These are phyloP conservation scores for Hypena proboscidalis DNA, from an alignment of 2,888 invertebrate species.

Conservation along the genomic window DNA sequence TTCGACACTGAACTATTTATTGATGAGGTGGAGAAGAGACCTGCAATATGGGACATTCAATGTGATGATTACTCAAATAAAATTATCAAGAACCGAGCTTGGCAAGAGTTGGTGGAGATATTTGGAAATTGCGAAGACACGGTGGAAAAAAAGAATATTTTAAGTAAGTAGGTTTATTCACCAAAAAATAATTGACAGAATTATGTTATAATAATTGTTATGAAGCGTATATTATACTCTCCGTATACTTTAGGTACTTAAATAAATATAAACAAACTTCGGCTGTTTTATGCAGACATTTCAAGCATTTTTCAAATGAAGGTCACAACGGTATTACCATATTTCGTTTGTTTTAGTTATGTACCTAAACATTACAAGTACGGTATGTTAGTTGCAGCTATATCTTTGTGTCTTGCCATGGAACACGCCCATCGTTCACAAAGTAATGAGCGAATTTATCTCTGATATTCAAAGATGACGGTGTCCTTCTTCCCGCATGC, in stretches of 20 bases:
- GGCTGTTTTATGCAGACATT: slow-evolving; percentile 22
- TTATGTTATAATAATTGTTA: slow-evolving; percentile 21
- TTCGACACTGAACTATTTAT: too few relatives aligned
- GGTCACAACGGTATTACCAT: slow-evolving; percentile 17
- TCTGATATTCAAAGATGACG: slow-evolving; percentile 38
- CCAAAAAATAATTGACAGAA: slow-evolving; percentile 22
- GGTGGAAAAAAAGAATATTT: slow-evolving; percentile 30
- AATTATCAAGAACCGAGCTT: slow-evolving; percentile 29
- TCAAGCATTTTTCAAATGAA: slow-evolving; percentile 14
- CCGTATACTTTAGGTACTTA: slow-evolving; percentile 31
- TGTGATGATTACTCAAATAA: too few relatives aligned
- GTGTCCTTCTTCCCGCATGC: slow-evolving; percentile 8
- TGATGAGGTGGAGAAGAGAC: too few relatives aligned
- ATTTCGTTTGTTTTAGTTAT: slow-evolving; percentile 16
- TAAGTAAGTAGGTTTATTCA: slow-evolving; percentile 27
- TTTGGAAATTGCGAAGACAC: slow-evolving; percentile 20
- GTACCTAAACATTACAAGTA: slow-evolving; percentile 22
- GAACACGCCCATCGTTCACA: slow-evolving; percentile 35
- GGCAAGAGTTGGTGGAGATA: slow-evolving; percentile 19
- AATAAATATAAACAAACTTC: slow-evolving; percentile 23
- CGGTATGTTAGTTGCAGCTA: slow-evolving; percentile 29
- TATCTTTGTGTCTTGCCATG: slow-evolving; percentile 41
- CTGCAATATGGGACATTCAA: too few relatives aligned
- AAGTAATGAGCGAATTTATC: slow-evolving; percentile 41
- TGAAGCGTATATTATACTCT: slow-evolving; percentile 32